Percentiles rank a stretch among this genome's conserved stretches.
These are phyloP conservation scores for Galerucella pusilla DNA, from an alignment of 2,888 invertebrate species.

Conservation along the genomic window DNA sequence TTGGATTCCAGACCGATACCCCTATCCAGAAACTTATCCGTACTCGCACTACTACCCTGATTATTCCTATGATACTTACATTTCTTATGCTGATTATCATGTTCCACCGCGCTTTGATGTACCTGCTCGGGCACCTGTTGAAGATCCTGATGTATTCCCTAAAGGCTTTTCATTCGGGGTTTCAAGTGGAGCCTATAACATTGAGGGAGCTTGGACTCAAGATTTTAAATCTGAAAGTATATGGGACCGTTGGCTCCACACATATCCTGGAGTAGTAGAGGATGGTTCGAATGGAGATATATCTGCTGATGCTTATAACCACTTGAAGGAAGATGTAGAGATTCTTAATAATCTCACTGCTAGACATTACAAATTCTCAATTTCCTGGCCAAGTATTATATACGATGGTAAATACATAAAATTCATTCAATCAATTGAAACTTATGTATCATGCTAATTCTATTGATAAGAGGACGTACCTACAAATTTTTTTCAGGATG, in stretches of 20 bases:
- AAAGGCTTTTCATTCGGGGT: slow-evolving; percentile 17
- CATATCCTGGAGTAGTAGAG: slow-evolving; percentile 1
- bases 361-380: slow-evolving; percentile 21
- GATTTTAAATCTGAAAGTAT: slow-evolving; percentile 18
- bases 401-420: slow-evolving; percentile 8
- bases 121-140: background rate
- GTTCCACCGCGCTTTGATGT: background rate
- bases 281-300: slow-evolving; percentile 15
- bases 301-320: slow-evolving; percentile 28
- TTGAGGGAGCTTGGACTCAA: slow-evolving; percentile 23
- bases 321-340: slow-evolving; percentile 21
- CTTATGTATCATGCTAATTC: background rate
- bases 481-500: slow-evolving; percentile 2
- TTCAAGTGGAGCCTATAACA: slow-evolving; percentile 7
- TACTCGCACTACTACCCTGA: background rate
- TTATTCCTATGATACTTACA: background rate
- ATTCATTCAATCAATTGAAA: background rate
- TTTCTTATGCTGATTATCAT: background rate
- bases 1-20: background rate
- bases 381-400: slow-evolving; percentile 25
- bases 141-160: slow-evolving; percentile 1
- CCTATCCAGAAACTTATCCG: background rate
- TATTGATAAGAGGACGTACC: no score
- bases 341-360: slow-evolving; percentile 20
- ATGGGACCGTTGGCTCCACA: slow-evolving; percentile 21